Evolutionary conservation across 2,888 invertebrate species (phyloP), one percentile per base, ranked within the genome.

Genomic region (Lepidocyrtinus sp.): DNA sequence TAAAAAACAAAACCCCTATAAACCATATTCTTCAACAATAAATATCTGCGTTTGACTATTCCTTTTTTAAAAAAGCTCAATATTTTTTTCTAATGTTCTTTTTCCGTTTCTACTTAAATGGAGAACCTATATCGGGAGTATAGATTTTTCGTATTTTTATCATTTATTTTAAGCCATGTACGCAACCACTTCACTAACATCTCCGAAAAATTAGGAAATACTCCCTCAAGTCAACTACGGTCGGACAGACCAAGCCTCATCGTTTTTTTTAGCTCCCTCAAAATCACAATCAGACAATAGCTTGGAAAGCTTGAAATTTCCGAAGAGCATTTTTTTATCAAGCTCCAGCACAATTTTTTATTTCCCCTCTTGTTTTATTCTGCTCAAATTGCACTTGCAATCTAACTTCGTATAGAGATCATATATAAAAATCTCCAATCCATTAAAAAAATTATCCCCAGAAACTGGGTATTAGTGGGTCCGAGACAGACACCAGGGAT

Each of bases 321-420:
- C n/a, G n/a, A n/a, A n/a, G n/a, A n/a, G n/a, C n/a, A n/a, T n/a
- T n/a, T n/a, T n/a, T n/a, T n/a, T n/a, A n/a, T n/a, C n/a, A n/a
- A n/a, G n/a, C n/a, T n/a, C n/a, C n/a, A n/a, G n/a, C 67, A 59
- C 55, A 45, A 26, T 36, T 75, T 74, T 75, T 69, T 69, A 75
- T 69, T 75, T 69, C 75, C 75, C 75, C 75, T 75, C 75, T 69
- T 75, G 69, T 69, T 63, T 75, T 69, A 75, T 75, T 75, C 63
- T 19, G 26, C 75, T 75, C 50, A 69, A 75, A 75, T 75, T 75
- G 75, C 69, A 69, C 68, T 17, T 36, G 22, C 1, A 24, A 19
- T 50, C 9, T 27, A 12, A 21, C 1, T 25, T 64, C 24, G 19
- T 61, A 3, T 61, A 12, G 19, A 22, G 9, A 22, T 2, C 24